Evolutionary conservation across 2,797 vertebrate genomes (phyloP), one percentile per base, ranked within the genome.

Genomic region (Trachops cirrhosus): DNA sequence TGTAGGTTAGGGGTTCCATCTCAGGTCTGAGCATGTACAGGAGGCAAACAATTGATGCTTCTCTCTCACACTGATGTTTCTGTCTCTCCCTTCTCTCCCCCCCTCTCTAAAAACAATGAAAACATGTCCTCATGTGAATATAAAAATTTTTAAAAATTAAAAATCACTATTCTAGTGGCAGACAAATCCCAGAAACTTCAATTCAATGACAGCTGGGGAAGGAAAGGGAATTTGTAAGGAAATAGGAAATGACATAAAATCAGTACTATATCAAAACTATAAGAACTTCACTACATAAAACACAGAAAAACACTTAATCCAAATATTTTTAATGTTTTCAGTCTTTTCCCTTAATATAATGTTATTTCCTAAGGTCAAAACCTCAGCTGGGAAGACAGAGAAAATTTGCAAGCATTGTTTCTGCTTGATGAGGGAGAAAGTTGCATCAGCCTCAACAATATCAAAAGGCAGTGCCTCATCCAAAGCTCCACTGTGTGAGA

Each of bases 361-460:
- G 18, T 57, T 50, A 46, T 91, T 95, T 95, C 44, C 68, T 91
- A 80, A 89, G 93, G 73, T 85, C 86, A 89, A 87, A 75, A 26
- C 37, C 68, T 85, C 68, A 44, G 86, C 82, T 91, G 83, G 95
- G 96, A 93, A 82, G 85, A 91, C 77, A 52, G 93, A 94, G 87
- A 91, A 97, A 78, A 32, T 97, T 93, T 92, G 85, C 90, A 96
- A 85, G 93, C 46, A 64, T 71, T 71, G 89, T 94, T 97, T 79
- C 0, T 80, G 80, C 86, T 89, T 95, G 92, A 75, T 62, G 95
- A 95, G 90, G 86, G 94, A 86, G 70, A 94, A 95, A 79, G 82
- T 88, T 48, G 32, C 87, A 80, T 92, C 91, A 84, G 89, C 57
- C 86, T 86, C 93, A 37, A 41, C 70, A 91, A 59, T 70, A 80